phyloP scores from a whole-genome alignment of 2,797 vertebrate genomes.

The Serranus cabrilla region DNA sequence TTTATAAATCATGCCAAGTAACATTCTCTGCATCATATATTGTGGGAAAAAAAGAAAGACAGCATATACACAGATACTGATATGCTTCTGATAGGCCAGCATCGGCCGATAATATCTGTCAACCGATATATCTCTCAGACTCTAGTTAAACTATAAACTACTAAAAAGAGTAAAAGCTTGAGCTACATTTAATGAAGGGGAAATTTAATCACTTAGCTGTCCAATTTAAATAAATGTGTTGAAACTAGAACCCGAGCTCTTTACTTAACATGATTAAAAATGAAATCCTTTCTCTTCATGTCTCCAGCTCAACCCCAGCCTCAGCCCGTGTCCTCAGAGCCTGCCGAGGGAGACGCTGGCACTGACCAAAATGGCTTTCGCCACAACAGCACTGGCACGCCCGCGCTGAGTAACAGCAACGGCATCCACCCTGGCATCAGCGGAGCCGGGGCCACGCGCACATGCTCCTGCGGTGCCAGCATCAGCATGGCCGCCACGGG shows the following conservation, averaged over 20 bases:
- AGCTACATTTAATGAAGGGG: no score
- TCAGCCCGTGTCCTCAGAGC: constrained; percentile 81
- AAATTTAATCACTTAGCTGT: constrained; percentile 1
- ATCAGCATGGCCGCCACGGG: constrained; percentile 46
- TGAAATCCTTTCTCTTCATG: constrained; percentile 29
- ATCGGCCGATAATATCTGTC: no score
- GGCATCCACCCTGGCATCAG: constrained; percentile 80
- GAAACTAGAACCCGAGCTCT: constrained; percentile 10
- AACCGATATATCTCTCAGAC: no score
- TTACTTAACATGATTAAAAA: constrained; percentile 27
- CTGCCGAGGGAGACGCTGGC: constrained; percentile 68
- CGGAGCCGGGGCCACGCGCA: constrained; percentile 80
- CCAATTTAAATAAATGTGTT: constrained; percentile 1
- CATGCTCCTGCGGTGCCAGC: constrained; percentile 80
- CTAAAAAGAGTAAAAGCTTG: no score
- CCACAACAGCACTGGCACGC: constrained; percentile 72
- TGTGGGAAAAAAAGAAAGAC: no score
- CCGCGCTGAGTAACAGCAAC: constrained; percentile 83
- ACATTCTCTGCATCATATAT: no score
- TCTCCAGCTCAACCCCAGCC: constrained; percentile 92
- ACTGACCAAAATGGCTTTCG: constrained; percentile 86
- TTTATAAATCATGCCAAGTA: no score
- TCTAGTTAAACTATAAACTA: no score
- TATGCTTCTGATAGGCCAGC: no score
- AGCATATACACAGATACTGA: no score